A percentile compares a stretch with the other conserved stretches of the same genome.
These are phyloP conservation scores for Lepidurus couesii DNA, from an alignment of 1,140 invertebrate genomes.

Conservation along the genomic window DNA sequence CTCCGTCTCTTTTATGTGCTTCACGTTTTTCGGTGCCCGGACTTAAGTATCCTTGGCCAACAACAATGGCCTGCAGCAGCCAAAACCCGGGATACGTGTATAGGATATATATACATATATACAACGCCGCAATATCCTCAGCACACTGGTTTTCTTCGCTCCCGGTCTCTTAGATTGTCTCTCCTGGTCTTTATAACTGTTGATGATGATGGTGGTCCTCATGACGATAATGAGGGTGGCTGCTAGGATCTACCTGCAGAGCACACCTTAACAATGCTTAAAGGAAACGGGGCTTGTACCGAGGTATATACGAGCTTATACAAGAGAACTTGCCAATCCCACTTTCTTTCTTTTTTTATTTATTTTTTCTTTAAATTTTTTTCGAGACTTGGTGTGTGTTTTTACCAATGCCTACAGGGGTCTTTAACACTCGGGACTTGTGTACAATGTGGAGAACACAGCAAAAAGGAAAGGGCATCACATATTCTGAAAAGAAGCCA, in stretches of 20 bases:
- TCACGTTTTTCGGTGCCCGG: neutral
- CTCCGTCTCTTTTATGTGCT: slow-evolving; percentile 5
- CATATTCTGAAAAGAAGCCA: neutral
- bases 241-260: neutral
- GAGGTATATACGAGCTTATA: too few relatives aligned
- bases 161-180: slow-evolving; percentile 8
- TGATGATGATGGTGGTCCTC: slow-evolving; percentile 21
- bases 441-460: neutral
- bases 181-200: slow-evolving; percentile 22
- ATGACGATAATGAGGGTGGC: slow-evolving; percentile 18
- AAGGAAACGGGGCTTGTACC: neutral
- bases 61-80: slow-evolving; percentile 12
- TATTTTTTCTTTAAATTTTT: too few relatives aligned
- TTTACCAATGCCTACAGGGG: neutral
- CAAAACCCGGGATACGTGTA: neutral
- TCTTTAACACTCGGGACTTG: neutral
- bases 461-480: neutral
- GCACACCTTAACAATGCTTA: neutral
- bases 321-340: neutral
- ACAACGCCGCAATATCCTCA: neutral
- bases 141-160: slow-evolving; percentile 10
- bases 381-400: neutral
- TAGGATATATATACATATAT: neutral
- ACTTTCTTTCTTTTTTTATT: neutral
- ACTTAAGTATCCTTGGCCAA: slow-evolving; percentile 18